These are phyloP conservation scores for Ernsta delagoae DNA, from an alignment of 2,888 invertebrate genomes.

Conservation along the genomic window DNA sequence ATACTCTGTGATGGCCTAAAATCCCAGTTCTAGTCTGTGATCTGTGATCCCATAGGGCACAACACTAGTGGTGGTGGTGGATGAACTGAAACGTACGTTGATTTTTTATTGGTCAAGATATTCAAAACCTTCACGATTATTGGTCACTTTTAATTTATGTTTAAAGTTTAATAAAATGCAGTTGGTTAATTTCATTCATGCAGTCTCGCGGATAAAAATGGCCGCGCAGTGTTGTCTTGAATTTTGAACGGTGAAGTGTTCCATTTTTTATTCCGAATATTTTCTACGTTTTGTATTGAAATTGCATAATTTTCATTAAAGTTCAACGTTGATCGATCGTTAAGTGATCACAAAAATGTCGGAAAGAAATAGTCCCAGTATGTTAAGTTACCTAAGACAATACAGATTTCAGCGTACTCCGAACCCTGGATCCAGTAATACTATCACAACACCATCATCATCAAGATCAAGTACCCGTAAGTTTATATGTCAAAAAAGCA, in stretches of 20 bases:
- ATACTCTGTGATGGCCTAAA: too few species aligned
- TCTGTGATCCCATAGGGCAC: too few species aligned
- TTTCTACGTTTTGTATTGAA: constrained; percentile 55
- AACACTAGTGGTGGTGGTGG: too few species aligned
- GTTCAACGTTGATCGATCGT: constrained; percentile 28
- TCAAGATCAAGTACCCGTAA: constrained; percentile 66
- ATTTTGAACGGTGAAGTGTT: constrained; percentile 62
- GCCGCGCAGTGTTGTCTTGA: constrained; percentile 76
- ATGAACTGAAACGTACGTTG: too few species aligned
- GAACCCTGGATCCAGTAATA: constrained; percentile 63
- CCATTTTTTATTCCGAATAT: constrained; percentile 45
- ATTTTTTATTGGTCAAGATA: constrained; percentile 3
- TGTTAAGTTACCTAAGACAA: constrained; percentile 87
- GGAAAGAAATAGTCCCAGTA: constrained; percentile 82
- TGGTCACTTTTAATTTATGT: constrained; percentile 39
- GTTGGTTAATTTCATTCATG: constrained; percentile 53
- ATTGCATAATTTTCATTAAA: constrained; percentile 41
- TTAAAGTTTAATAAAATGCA: constrained; percentile 40
- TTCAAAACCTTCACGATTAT: constrained; percentile 20
- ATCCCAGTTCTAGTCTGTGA: too few species aligned
- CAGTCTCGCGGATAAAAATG: constrained; percentile 82
- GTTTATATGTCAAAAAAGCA: constrained; percentile 49
- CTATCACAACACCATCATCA: constrained; percentile 64
- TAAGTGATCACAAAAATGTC: constrained; percentile 62
- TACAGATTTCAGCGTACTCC: constrained; percentile 89